Evolutionary conservation across 2,888 invertebrate species (phyloP), one percentile per base, ranked within the genome.

Genomic region (Allygus modestus): DNA sequence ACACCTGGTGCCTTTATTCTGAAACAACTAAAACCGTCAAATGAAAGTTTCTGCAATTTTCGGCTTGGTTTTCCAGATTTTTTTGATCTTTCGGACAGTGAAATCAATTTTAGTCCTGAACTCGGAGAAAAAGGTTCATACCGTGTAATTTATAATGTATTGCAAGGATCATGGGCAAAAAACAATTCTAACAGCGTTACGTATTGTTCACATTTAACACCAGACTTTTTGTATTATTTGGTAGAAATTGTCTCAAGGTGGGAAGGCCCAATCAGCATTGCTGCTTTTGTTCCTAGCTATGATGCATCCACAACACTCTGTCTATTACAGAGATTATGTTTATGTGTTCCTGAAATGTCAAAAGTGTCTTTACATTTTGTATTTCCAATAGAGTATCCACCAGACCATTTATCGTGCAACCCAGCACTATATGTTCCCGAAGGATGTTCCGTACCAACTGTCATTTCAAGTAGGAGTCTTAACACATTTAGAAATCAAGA

Each of bases 121-220:
- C 88, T 91, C 77, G 93, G 92, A n/a, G 90, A 88, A 33, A 91
- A 91, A 82, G 92, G 94, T 84, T 91, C 92, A 0, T 94, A 94
- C 88, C 91, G 92, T 88, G 92, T 95, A 33, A 91, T 95, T 69
- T 94, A 94, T 87, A 92, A 94, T 88, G 93, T 94, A 81, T 89
- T 90, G 79, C 91, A 89, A 86, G 89, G 90, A 5, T 65, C 82
- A 51, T 79, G 71, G 51, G 0, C 58, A 5, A 79, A 79, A 69
- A 75, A 85, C 28, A 43, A 37, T 23, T 77, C 77, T 1, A 83
- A 51, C 17, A 91, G 93, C 88, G 92, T 95, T 17, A 95, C 95
- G 0, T 93, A 95, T 85, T 94, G 93, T 69, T 95, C 95, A 0
- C 95, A 95, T 89, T 93, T 94, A 0, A 95, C 95, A 0, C 94